Evolutionary conservation across 1,140 invertebrate species (phyloP), one percentile per base, ranked within the genome.

Genomic region (Radopholus similis): DNA sequence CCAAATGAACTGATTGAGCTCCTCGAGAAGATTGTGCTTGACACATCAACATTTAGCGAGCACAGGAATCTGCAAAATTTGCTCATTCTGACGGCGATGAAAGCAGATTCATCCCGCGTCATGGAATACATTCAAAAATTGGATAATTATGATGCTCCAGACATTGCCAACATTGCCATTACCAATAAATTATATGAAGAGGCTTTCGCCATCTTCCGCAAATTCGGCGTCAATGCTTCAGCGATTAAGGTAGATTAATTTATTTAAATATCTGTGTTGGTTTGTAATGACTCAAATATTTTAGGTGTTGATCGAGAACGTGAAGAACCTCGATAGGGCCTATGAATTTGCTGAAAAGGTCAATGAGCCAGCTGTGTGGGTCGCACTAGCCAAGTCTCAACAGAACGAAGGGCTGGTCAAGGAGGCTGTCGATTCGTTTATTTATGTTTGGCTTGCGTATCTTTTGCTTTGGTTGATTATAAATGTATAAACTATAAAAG

Each of bases 301-400:
- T 4, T 77, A 90, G 88, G 95, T 98, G 26, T 84, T 99, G 57
- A 98, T 99, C 76, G 95, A 99, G 74, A 91, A 98, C 92, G 98
- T 26, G 90, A 90, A 73, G 96, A 75, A 98, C 84, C 85, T 99
- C 76, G 95, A 99, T 83, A 87, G 96, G 62, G 96, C 96, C 9
- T 97, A 98, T 80, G 96, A 99, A 84, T 99, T 99, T 87, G 96
- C 96, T 15, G 96, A 99, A 85, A 88, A 94, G 18, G 98, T 95
- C 83, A 98, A 99, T 84, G 95, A 99, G 83, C 90, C 94, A 0
- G 92, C 92, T 2, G 96, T 99, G 0, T 99, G 96, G 96, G 95
- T 90, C 53, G 92, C 94, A 79, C 85, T 99, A 44, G 96, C 93
- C 2, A 90, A 91, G 79, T 94, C 96, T 1, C 95, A 99, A 83